phyloP scores from a whole-genome alignment of 2,797 vertebrate genomes.

The Lacerta agilis region DNA sequence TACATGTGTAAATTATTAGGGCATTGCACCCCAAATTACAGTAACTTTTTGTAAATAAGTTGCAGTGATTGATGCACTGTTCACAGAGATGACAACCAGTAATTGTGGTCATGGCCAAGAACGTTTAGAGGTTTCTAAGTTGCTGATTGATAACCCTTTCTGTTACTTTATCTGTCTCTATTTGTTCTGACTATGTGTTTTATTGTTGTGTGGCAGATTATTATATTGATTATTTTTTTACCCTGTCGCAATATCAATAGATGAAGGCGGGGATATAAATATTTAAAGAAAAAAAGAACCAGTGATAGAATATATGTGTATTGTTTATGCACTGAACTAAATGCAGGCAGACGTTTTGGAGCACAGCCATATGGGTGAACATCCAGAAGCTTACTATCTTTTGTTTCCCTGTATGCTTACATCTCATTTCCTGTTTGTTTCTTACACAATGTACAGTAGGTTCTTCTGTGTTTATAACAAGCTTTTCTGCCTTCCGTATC shows the following conservation, averaged over 20 bases:
- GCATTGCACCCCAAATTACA: not conserved
- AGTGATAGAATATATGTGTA: not conserved
- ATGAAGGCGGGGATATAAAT: too few relatives aligned
- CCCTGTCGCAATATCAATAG: too few relatives aligned
- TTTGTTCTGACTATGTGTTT: too few relatives aligned
- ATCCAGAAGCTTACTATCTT: too few relatives aligned
- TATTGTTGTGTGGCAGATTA: too few relatives aligned
- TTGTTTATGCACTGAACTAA: not conserved
- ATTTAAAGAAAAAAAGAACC: not conserved
- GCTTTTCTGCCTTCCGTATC: not conserved
- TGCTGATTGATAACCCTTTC: too few relatives aligned
- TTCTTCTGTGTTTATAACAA: not conserved
- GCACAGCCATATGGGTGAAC: not conserved
- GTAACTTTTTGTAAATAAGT: not conserved
- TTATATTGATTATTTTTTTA: too few relatives aligned
- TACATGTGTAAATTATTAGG: not conserved
- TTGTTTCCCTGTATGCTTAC: not conserved
- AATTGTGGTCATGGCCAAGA: not conserved
- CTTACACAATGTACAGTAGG: not conserved
- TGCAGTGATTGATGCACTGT: not conserved
- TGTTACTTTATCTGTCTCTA: too few relatives aligned
- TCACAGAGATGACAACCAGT: not conserved
- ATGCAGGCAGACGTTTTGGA: not conserved
- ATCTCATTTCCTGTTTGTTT: slow-evolving; percentile 1
- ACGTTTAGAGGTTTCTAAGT: too few relatives aligned